Evolutionary conservation across 1,140 invertebrate species (phyloP).

Genomic region (Trichoplusia ni): DNA sequence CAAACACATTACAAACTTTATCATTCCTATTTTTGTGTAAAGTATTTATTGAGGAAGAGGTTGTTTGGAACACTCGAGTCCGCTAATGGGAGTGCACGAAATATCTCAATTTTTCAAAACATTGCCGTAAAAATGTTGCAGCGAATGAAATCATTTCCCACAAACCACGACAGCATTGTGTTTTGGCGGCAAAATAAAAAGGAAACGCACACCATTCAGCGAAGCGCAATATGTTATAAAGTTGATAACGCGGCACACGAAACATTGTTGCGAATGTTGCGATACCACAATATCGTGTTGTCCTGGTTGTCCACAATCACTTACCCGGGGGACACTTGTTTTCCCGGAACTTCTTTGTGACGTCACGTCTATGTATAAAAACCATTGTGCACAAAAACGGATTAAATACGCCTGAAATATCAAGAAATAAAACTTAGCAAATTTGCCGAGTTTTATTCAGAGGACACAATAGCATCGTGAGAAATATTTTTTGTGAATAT

Average conservation of each 20-base stretch:
- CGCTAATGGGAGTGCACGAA: background rate
- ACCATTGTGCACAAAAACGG: background rate
- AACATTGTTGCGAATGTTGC: slow-evolving; percentile 11
- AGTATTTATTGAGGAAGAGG: background rate
- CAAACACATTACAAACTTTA: background rate
- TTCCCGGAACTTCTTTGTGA: slow-evolving; percentile 15
- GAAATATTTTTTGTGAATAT: too few relatives aligned
- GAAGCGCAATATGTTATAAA: slow-evolving; percentile 13
- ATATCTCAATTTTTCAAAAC: slow-evolving; percentile 21
- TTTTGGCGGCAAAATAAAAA: slow-evolving; percentile 22
- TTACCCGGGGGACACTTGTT: slow-evolving; percentile 13
- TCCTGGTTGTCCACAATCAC: background rate
- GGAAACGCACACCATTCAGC: slow-evolving; percentile 2
- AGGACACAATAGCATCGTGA: too few relatives aligned
- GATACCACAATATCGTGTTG: slow-evolving; percentile 13
- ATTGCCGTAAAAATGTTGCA: slow-evolving; percentile 5
- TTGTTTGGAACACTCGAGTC: background rate
- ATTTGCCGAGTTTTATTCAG: too few relatives aligned
- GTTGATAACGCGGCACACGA: slow-evolving; percentile 14
- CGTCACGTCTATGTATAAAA: background rate
- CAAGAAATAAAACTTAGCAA: too few relatives aligned
- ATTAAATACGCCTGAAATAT: background rate
- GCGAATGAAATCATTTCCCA: background rate
- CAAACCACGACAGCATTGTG: background rate
- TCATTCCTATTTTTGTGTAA: background rate